Evolutionary conservation across 2,797 vertebrate genomes (phyloP), one percentile per base, ranked within the genome.

Genomic region (Amniataba percoides): DNA sequence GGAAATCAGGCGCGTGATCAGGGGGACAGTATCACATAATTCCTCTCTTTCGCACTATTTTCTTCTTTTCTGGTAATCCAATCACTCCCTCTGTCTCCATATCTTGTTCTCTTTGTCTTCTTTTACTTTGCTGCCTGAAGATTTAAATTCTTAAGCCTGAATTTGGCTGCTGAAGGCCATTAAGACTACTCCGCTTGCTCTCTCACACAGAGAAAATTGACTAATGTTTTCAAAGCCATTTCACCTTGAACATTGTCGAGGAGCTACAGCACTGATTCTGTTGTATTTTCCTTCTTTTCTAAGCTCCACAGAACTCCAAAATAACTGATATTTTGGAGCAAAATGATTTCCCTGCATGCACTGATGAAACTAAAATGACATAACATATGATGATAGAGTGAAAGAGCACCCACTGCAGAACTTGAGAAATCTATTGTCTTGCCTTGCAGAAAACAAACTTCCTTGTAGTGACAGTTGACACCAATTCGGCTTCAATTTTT

Each of bases 401-500:
- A 75, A 72, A 69, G 79, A 51, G 73, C 84, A 52, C 63, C 82
- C 31, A 7, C 56, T 74, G 83, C 72, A 76, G 62, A 88, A 80
- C 36, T 55, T 73, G 15, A 74, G n/a, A 85, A 81, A 84, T 84
- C 55, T 70, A 82, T 87, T 74, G 85, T 76, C 71, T 84, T 58
- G 66, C 34, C 40, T 69, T 14, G 39, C 64, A 58, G 78, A 68
- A 86, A 93, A 90, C 83, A 85, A 85, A 87, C 79, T 70, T 56
- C 62, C 74, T 68, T 73, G 64, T 71, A 64, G 74, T 85, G 77
- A 91, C 83, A 80, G 72, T 53, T 89, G 74, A 91, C 79, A 74
- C 66, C 63, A 81, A 88, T 76, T 85, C 75, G 76, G 73, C 77
- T 84, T 87, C 34, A 74, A 60, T 81, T 67, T 82, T 74, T 77